Conservation (phyloP, 2,888 invertebrate species). For the Clusia tigrina region DNA sequence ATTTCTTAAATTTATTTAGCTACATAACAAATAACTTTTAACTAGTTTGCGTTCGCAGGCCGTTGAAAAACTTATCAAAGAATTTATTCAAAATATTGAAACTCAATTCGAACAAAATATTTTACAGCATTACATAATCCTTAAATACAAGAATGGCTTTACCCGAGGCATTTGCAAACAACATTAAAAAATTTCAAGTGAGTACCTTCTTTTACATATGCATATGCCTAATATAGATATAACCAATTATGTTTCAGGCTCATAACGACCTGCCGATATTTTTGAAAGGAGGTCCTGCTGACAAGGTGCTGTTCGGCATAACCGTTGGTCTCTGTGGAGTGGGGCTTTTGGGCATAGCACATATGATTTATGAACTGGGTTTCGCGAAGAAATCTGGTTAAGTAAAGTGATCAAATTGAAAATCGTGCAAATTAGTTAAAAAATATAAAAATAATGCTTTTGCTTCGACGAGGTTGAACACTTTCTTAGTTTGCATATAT, state of each 20-base stretch:
- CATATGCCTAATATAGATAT: constrained; percentile 12
- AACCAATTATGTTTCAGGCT: constrained; percentile 47
- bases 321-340: constrained; percentile 61
- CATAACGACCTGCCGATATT: constrained; percentile 60
- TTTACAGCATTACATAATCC: constrained; percentile 46
- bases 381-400: constrained; percentile 59
- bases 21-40: too few relatives aligned
- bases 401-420: constrained; percentile 1
- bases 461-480: neutral
- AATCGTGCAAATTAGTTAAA: neutral
- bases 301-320: constrained; percentile 59
- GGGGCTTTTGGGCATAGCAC: constrained; percentile 52
- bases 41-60: too few relatives aligned
- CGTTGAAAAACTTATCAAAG: too few relatives aligned
- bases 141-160: constrained; percentile 52
- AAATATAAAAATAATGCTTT: neutral
- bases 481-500: neutral
- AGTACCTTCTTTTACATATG: neutral
- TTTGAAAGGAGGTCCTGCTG: constrained; percentile 62
- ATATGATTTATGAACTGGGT: constrained; percentile 59
- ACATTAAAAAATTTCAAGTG: constrained; percentile 62
- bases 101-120: too few relatives aligned
- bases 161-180: constrained; percentile 57
- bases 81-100: too few relatives aligned
- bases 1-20: too few relatives aligned